phyloP scores from a whole-genome alignment of 2,113 vertebrate genomes.

The Saccopteryx bilineata region DNA sequence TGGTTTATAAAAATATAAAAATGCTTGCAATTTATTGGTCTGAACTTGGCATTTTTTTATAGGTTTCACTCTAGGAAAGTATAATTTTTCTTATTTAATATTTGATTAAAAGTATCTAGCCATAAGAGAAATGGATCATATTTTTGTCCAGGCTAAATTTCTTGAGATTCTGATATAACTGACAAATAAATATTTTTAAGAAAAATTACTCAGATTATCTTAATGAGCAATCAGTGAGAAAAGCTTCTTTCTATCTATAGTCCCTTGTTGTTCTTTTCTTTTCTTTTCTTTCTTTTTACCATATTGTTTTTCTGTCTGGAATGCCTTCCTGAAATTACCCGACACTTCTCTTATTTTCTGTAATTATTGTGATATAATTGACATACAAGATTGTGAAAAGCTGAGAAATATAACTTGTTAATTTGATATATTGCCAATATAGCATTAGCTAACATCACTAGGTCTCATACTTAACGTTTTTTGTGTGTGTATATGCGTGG shows the following conservation, averaged over 20 bases:
- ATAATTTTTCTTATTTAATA: not conserved
- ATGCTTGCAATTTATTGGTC: not conserved
- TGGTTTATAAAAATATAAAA: conserved; percentile 9
- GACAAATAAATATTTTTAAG: not conserved
- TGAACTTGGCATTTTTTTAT: not conserved
- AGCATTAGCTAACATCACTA: not conserved
- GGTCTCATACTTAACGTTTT: not conserved
- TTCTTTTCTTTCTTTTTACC: not conserved
- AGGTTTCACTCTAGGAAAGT: not conserved
- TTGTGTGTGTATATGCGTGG: not conserved
- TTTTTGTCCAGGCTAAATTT: not conserved
- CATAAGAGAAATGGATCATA: not conserved
- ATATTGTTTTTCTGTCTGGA: not conserved
- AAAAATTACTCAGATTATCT: not conserved
- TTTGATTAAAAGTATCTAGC: not conserved
- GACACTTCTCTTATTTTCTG: not conserved
- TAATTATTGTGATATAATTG: not conserved
- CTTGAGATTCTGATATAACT: not conserved
- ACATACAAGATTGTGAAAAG: not conserved
- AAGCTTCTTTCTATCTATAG: not conserved
- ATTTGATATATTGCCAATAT: not conserved
- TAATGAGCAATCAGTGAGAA: not conserved
- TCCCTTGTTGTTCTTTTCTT: not conserved
- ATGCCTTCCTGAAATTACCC: not conserved
- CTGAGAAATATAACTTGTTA: not conserved